Evolutionary conservation across 2,888 invertebrate genomes (phyloP).

Genomic region (Baronia brevicornis): DNA sequence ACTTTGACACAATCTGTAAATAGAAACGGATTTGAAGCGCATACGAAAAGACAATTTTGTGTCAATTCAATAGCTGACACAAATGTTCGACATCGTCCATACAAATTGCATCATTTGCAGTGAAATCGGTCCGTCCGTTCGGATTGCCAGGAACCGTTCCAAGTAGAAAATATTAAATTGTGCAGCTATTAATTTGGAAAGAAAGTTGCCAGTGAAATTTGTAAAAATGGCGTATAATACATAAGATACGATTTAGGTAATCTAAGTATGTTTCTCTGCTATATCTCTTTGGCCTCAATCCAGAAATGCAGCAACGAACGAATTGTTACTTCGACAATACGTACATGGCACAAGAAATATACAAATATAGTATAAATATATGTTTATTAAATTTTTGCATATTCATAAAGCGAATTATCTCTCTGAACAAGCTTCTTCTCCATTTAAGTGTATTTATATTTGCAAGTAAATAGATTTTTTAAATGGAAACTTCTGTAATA

Average conservation of each 20-base stretch:
- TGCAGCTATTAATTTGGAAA: slow-evolving; percentile 8
- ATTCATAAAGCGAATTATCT: too few species aligned
- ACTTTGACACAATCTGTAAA: too few species aligned
- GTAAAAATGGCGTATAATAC: slow-evolving; percentile 10
- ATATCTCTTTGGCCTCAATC: slow-evolving; percentile 10
- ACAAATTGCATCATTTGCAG: not conserved
- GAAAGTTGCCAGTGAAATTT: slow-evolving; percentile 7
- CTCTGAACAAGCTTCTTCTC: too few species aligned
- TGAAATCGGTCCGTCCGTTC: slow-evolving; percentile 4
- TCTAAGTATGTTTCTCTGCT: slow-evolving; percentile 3
- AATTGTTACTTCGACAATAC: slow-evolving; percentile 4
- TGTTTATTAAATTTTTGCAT: too few species aligned
- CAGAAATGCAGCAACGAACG: slow-evolving; percentile 5
- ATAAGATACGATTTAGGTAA: slow-evolving; percentile 10
- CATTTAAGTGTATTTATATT: too few species aligned
- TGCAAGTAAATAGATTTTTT: too few species aligned
- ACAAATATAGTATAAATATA: too few species aligned
- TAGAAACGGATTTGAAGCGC: too few species aligned
- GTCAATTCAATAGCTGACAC: too few species aligned
- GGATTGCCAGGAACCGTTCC: not conserved
- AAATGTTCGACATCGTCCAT: not conserved
- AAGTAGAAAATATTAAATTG: slow-evolving; percentile 6
- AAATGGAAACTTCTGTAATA: too few species aligned
- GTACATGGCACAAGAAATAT: too few species aligned
- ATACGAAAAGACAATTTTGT: too few species aligned